Evolutionary conservation across 2,888 invertebrate genomes (phyloP), one percentile per base, ranked within the genome.

Genomic region (Gandaritis pyraliata): DNA sequence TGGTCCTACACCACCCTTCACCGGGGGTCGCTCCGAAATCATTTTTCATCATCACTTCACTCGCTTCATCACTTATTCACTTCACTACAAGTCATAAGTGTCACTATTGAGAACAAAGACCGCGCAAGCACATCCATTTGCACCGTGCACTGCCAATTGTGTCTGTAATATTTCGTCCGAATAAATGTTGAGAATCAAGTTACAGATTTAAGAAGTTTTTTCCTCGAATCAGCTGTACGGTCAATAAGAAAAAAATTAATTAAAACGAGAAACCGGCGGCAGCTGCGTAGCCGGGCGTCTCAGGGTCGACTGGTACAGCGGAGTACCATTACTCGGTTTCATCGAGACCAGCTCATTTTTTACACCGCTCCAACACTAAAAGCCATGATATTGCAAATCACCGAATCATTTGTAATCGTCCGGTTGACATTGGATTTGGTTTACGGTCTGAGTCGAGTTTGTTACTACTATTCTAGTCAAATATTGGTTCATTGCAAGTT

Each of bases 221-320:
- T 77, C 71, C 72, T 75, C 70, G 70, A 71, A 71, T 74, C 72
- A 77, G 72, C 71, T 74, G 73, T 63, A 52, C 72, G 75, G 69
- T 73, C 74, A 71, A 64, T 68, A 49, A 72, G 72, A 72, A 67
- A 74, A n/a, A 73, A 66, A 60, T 72, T 77, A 83, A 83, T 80
- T 72, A 71, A 79, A 80, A 74, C 73, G 74, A 78, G 80, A 80
- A 72, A 76, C 79, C 77, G 82, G 85, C 77, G 82, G 85, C 83
- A 81, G 82, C 87, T 82, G 79, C 72, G 80, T 72, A 74, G 81
- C 78, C 77, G 77, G 77, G 72, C 80, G 80, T 70, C 82, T 90
- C 91, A 91, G 89, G 91, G 91, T 87, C 91, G 78, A 87, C 91
- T 80, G 82, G 89, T 90, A 79, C 72, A 60, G 71, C 70, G 61